Evolutionary conservation across 92 coral and sea anemone species (phyloP).

Genomic region (Actinostola sp.): DNA sequence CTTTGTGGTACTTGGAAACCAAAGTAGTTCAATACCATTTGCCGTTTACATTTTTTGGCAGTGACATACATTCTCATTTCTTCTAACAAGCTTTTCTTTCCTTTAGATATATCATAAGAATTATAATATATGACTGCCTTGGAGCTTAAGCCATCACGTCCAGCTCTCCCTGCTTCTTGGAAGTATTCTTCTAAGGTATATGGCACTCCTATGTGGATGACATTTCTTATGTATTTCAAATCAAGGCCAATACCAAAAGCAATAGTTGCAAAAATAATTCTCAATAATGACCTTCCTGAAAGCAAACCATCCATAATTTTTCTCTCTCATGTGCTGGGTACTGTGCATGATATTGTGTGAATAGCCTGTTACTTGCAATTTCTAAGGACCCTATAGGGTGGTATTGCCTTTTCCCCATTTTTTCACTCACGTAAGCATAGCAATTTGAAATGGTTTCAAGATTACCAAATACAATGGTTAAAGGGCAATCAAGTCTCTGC

Average conservation of each 20-base stretch:
- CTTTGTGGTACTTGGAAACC: slow-evolving; percentile 36
- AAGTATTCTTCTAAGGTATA: slow-evolving; percentile 65
- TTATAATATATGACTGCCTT: slow-evolving; percentile 46
- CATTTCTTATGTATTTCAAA: slow-evolving; percentile 37
- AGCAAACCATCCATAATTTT: slow-evolving; percentile 45
- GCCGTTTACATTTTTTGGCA: slow-evolving; percentile 41
- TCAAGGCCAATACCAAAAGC: slow-evolving; percentile 79
- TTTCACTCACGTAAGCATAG: slow-evolving; percentile 23
- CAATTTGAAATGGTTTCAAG: slow-evolving; percentile 42
- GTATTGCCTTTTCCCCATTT: slow-evolving; percentile 42
- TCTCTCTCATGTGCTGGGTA: slow-evolving; percentile 65
- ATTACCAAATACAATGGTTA: slow-evolving; percentile 17
- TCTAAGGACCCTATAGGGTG: slow-evolving; percentile 35
- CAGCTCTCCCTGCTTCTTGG: slow-evolving; percentile 71
- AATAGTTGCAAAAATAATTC: slow-evolving; percentile 65
- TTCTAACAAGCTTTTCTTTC: slow-evolving; percentile 30
- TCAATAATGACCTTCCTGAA: slow-evolving; percentile 40
- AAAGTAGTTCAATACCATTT: slow-evolving; percentile 56
- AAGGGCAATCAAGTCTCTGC: slow-evolving; percentile 23
- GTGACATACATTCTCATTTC: slow-evolving; percentile 54
- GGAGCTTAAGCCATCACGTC: slow-evolving; percentile 61
- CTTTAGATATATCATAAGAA: slow-evolving; percentile 41
- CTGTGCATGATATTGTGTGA: slow-evolving; percentile 73
- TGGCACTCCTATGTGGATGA: slow-evolving; percentile 76
- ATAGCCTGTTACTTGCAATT: slow-evolving; percentile 49